Evolutionary conservation across 2,797 vertebrate species (phyloP), one percentile per base, ranked within the genome.

Genomic region (Anniella stebbinsi): DNA sequence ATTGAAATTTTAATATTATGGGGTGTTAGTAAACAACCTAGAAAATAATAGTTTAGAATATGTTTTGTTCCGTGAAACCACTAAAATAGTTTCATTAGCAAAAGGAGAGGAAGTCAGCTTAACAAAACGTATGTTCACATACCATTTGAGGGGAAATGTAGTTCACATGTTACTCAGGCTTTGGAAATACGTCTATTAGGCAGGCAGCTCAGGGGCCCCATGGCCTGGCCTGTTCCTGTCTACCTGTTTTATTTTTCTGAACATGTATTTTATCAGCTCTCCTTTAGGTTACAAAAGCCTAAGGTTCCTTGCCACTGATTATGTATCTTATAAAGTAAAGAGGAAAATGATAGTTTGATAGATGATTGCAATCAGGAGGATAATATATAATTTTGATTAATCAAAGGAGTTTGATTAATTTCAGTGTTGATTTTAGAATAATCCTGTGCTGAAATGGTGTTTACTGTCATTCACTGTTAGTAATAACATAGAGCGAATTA

Each of bases 321-420:
- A 96, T 77, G 67, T 92, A 93, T 94, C 83, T 87, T 87, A 93
- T 88, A 96, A 97, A 96, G 95, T 96, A 92, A 90, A 82, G 82
- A 92, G 92, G 94, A 88, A 95, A 96, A 95, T 95, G 93, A 93
- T 97, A 96, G 91, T 95, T 96, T 96, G 96, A 96, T 95, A 96
- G 94, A 97, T 97, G 97, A 97, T 97, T 97, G 97, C 97, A 97
- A 97, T 98, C 96, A 97, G 92, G 91, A 94, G 95, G 95, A 95
- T 97, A 97, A 95, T 96, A 95, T 96, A 93, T 95, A 97, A 97
- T 97, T 97, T 96, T 96, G 94, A 97, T 97, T 97, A 97, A 97
- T 97, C 96, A 97, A 94, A 89, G 80, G 80, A 96, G 94, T 97
- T 96, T 97, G 95, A 97, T 97, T 97, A 97, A 97, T 97, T 97